A percentile compares a stretch with the other conserved stretches of the same genome.
Evolutionary conservation across 2,888 invertebrate species (phyloP).

Genomic region (Clivina fossor): DNA sequence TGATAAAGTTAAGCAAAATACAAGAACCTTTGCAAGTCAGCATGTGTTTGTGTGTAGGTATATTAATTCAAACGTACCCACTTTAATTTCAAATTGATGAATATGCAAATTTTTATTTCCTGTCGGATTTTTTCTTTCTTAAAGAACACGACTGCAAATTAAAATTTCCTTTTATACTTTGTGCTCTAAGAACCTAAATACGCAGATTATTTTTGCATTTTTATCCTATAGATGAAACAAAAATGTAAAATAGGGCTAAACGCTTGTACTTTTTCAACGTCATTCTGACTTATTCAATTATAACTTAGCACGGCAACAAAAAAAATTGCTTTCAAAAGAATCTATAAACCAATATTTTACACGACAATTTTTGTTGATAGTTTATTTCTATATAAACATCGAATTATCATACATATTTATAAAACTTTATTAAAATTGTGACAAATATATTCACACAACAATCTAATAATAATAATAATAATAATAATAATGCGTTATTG

Average conservation of each 20-base stretch:
- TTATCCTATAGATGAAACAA: too few relatives aligned
- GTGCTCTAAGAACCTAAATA: too few relatives aligned
- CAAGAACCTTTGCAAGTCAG: too few relatives aligned
- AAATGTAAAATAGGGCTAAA: too few relatives aligned
- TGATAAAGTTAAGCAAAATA: too few relatives aligned
- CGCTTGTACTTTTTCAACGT: too few relatives aligned
- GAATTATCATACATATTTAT: not conserved
- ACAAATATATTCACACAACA: not conserved
- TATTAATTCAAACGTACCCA: slow-evolving; percentile 12
- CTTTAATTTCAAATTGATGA: slow-evolving; percentile 21
- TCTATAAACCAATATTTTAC: slow-evolving; percentile 6
- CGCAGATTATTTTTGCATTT: too few relatives aligned
- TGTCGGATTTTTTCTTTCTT: slow-evolving; percentile 7
- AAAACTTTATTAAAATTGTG: not conserved
- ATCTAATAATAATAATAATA: not conserved
- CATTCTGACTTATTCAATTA: too few relatives aligned
- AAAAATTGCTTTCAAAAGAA: slow-evolving; percentile 1
- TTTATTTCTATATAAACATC: not conserved
- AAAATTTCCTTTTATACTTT: too few relatives aligned
- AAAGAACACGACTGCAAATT: slow-evolving; percentile 3
- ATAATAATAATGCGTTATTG: too few relatives aligned
- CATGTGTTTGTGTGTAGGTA: too few relatives aligned
- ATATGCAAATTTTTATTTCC: slow-evolving; percentile 26
- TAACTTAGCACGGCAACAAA: too few relatives aligned
- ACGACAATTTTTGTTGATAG: slow-evolving; percentile 1